A percentile compares a stretch with the other conserved stretches of the same genome.
Conservation (phyloP, 1,140 invertebrate genomes). For the Teleopsis dalmanni region DNA sequence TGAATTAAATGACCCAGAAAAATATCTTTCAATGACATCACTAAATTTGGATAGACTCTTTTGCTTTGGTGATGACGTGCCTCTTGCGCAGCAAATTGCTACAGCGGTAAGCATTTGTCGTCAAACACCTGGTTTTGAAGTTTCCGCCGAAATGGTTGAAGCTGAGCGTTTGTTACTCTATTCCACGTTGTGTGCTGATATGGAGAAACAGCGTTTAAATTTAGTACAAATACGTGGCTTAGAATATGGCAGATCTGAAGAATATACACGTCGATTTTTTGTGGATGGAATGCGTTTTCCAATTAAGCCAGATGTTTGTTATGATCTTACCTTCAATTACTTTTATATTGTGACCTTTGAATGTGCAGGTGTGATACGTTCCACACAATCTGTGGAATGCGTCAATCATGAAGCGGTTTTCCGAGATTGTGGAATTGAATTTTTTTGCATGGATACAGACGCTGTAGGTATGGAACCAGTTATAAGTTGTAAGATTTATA, state of each 20-base stretch:
- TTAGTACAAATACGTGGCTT: background rate
- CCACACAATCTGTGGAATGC: conserved; percentile 39
- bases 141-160: conserved; percentile 37
- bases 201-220: background rate
- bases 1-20: conserved; percentile 11
- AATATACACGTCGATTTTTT: conserved; percentile 17
- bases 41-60: conserved; percentile 28
- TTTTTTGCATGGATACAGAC: background rate
- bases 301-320: conserved; percentile 23
- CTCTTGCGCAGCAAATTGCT: conserved; percentile 29
- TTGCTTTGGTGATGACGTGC: conserved; percentile 13
- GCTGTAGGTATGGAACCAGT: conserved; percentile 11
- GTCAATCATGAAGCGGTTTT: conserved; percentile 28
- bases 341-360: conserved; percentile 39
- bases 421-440: conserved; percentile 22
- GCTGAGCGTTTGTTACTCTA: conserved; percentile 35
- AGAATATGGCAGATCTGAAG: background rate
- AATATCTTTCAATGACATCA: conserved; percentile 11
- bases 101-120: conserved; percentile 37
- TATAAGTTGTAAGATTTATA: conserved; percentile 33
- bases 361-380: conserved; percentile 27
- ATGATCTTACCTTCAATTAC: conserved; percentile 41
- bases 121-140: conserved; percentile 34
- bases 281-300: conserved; percentile 32
- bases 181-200: conserved; percentile 19